These are phyloP conservation scores for Drosophila diplacantha DNA, from an alignment of 2,888 invertebrate genomes.

Conservation along the genomic window DNA sequence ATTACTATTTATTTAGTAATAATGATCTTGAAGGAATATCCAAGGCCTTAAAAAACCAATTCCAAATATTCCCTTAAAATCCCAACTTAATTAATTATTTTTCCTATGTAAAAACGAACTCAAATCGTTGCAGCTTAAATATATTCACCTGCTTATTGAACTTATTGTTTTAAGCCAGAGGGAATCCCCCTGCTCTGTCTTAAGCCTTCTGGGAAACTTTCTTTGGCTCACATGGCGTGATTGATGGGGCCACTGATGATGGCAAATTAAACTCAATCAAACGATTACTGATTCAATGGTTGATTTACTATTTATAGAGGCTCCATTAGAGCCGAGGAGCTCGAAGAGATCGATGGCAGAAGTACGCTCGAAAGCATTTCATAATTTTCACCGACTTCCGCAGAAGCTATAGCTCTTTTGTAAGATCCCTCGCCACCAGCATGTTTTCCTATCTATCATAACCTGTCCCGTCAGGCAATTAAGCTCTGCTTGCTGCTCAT, in stretches of 20 bases:
- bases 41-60: neutral
- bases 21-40: neutral
- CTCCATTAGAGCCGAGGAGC: slow-evolving; percentile 18
- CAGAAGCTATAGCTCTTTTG: slow-evolving; percentile 4
- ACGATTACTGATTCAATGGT: slow-evolving; percentile 28
- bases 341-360: slow-evolving; percentile 10
- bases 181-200: slow-evolving; percentile 13
- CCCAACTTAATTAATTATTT: neutral
- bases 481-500: slow-evolving; percentile 52
- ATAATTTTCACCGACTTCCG: slow-evolving; percentile 16
- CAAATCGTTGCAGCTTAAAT: neutral
- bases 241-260: slow-evolving; percentile 32
- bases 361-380: slow-evolving; percentile 6
- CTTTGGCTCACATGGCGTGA: slow-evolving; percentile 23
- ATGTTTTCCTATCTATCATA: slow-evolving; percentile 29
- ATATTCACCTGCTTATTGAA: neutral
- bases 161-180: slow-evolving; percentile 14
- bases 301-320: slow-evolving; percentile 27
- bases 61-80: neutral
- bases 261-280: slow-evolving; percentile 22
- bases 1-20: neutral
- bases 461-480: slow-evolving; percentile 31
- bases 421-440: slow-evolving; percentile 8
- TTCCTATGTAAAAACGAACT: neutral
- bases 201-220: slow-evolving; percentile 33